Conservation (phyloP, 1,140 invertebrate species). For the Scaptomyza montana region DNA sequence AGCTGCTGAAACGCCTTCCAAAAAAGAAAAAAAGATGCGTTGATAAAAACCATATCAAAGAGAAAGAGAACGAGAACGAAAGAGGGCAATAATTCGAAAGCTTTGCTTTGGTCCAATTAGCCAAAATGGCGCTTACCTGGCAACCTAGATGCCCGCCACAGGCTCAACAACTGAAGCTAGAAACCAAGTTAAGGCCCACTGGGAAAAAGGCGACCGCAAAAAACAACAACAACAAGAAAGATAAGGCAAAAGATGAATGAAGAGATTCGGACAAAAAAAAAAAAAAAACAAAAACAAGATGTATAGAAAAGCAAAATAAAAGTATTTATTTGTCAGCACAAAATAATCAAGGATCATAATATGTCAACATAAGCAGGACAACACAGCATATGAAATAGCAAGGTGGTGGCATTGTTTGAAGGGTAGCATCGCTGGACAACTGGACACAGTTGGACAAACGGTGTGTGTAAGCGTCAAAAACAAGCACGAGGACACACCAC, state of each 20-base stretch:
- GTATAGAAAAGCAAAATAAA: slow-evolving; percentile 59
- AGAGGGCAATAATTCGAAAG: slow-evolving; percentile 13
- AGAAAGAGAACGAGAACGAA: background rate
- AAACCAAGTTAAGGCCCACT: background rate
- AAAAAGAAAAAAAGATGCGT: slow-evolving; percentile 22
- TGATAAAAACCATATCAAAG: slow-evolving; percentile 12
- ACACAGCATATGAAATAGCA: slow-evolving; percentile 9
- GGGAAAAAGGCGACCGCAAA: slow-evolving; percentile 9
- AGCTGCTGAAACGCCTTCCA: slow-evolving; percentile 26
- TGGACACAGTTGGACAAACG: background rate
- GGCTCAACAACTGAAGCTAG: background rate
- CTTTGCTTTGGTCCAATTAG: slow-evolving; percentile 39
- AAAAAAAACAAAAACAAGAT: background rate
- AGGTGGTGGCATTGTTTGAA: background rate
- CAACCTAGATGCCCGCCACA: slow-evolving; percentile 16
- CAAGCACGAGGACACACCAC: slow-evolving; percentile 69
- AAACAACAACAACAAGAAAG: slow-evolving; percentile 12
- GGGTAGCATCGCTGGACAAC: background rate
- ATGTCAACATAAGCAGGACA: slow-evolving; percentile 70
- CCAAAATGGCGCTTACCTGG: slow-evolving; percentile 30
- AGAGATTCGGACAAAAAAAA: background rate
- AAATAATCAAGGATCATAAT: slow-evolving; percentile 82
- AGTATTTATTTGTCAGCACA: slow-evolving; percentile 81
- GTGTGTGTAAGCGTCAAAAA: slow-evolving; percentile 27
- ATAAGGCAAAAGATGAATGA: slow-evolving; percentile 13